Percentiles rank a stretch among this genome's conserved stretches.
Conservation (phyloP, 2,888 invertebrate species). For the Drosophila mimica region DNA sequence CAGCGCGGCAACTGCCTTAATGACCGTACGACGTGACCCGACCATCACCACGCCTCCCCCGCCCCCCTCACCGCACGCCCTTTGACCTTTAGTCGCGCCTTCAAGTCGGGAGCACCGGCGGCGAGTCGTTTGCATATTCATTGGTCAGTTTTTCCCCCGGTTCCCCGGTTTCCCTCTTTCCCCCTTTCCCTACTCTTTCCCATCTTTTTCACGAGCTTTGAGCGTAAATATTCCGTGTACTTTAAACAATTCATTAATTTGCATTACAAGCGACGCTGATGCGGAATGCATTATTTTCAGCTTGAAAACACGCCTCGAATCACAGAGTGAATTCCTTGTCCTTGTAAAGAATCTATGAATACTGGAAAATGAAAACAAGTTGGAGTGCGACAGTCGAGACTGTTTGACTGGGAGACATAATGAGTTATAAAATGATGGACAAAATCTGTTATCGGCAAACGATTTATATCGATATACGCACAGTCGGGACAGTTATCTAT, state of each 20-base stretch:
- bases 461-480: background rate
- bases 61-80: slow-evolving; percentile 15
- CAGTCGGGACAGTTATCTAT: background rate
- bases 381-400: background rate
- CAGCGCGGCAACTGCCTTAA: slow-evolving; percentile 57
- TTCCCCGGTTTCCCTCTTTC: too few species aligned
- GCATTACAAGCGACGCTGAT: slow-evolving; percentile 53
- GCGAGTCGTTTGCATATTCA: slow-evolving; percentile 69
- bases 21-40: slow-evolving; percentile 56
- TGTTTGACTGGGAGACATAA: too few species aligned
- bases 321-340: background rate
- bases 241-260: slow-evolving; percentile 76
- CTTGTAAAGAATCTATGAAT: background rate
- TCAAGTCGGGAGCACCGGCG: slow-evolving; percentile 31
- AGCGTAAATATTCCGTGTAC: slow-evolving; percentile 69
- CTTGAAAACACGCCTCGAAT: slow-evolving; percentile 15
- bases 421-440: too few species aligned
- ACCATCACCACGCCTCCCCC: background rate
- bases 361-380: background rate
- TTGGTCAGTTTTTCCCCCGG: slow-evolving; percentile 52
- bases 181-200: too few species aligned
- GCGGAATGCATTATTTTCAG: background rate
- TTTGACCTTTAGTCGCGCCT: slow-evolving; percentile 64
- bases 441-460: background rate
- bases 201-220: slow-evolving; percentile 51